phyloP scores from a whole-genome alignment of 2,888 invertebrate genomes.

The Chloromyia formosa region DNA sequence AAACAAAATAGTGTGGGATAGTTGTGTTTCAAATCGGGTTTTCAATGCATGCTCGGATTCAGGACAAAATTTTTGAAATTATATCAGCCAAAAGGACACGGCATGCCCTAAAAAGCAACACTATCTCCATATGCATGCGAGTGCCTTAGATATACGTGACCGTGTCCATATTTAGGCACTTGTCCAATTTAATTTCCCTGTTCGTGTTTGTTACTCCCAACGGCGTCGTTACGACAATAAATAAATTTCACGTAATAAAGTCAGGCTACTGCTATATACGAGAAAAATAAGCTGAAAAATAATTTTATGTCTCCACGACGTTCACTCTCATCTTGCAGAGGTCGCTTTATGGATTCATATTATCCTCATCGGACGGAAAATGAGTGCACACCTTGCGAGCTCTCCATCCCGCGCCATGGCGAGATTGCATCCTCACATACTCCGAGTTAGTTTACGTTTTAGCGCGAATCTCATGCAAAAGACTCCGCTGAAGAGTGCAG shows the following conservation, averaged over 20 bases:
- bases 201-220: conserved; percentile 4
- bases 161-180: conserved; percentile 40
- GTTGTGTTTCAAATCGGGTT: no score
- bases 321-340: conserved; percentile 12
- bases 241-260: conserved; percentile 43
- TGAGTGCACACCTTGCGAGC: neutral
- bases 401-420: no score
- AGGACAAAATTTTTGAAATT: no score
- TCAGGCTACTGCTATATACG: neutral
- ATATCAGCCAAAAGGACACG: no score
- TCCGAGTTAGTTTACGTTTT: no score
- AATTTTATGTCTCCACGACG: conserved; percentile 33
- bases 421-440: no score
- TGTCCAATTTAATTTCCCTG: conserved; percentile 44
- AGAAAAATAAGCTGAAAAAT: conserved; percentile 36
- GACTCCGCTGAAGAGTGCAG: no score
- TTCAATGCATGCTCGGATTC: no score
- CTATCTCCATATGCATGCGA: neutral
- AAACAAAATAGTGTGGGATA: no score
- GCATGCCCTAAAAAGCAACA: no score
- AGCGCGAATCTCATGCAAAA: no score
- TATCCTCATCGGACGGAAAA: conserved; percentile 9
- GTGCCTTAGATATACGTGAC: conserved; percentile 11
- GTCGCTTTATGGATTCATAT: conserved; percentile 41
- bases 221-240: conserved; percentile 42